Evolutionary conservation across 1,140 invertebrate genomes (phyloP).

Genomic region (Hycleus cichorii): DNA sequence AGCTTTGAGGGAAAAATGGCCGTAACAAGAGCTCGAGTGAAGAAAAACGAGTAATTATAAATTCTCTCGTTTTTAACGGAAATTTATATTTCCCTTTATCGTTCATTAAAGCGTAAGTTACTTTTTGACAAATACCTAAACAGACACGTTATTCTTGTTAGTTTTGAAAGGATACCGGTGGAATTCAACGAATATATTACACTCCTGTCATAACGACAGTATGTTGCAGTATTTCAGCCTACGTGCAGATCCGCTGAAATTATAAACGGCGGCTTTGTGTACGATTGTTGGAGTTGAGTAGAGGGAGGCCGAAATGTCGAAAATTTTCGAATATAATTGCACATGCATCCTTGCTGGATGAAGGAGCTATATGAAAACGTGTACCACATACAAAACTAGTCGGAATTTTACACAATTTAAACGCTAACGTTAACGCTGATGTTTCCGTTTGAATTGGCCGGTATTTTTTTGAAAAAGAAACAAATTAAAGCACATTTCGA

Average conservation of each 20-base stretch:
- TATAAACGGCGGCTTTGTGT: not conserved
- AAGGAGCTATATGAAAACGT: no score
- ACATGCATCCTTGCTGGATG: slow-evolving; percentile 4
- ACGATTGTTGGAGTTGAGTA: no score
- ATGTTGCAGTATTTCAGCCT: slow-evolving; percentile 15
- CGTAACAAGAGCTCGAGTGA: no score
- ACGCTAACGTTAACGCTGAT: no score
- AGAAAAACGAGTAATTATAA: no score
- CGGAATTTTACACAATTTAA: no score
- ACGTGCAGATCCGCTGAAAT: slow-evolving; percentile 1
- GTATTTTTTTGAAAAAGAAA: no score
- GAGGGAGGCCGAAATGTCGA: not conserved
- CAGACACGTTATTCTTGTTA: slow-evolving; percentile 13
- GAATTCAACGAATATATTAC: slow-evolving; percentile 16
- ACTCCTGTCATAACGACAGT: slow-evolving; percentile 15
- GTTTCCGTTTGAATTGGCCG: no score
- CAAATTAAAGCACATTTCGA: no score
- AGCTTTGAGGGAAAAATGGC: not conserved
- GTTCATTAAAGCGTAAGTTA: not conserved
- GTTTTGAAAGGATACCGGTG: slow-evolving; percentile 11
- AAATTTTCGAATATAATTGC: slow-evolving; percentile 11
- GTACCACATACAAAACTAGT: no score
- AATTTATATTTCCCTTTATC: not conserved
- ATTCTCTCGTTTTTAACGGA: not conserved
- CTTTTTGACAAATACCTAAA: not conserved